These are phyloP conservation scores for Lepetodrilus schrolli DNA, from an alignment of 2,888 invertebrate species.

Conservation along the genomic window DNA sequence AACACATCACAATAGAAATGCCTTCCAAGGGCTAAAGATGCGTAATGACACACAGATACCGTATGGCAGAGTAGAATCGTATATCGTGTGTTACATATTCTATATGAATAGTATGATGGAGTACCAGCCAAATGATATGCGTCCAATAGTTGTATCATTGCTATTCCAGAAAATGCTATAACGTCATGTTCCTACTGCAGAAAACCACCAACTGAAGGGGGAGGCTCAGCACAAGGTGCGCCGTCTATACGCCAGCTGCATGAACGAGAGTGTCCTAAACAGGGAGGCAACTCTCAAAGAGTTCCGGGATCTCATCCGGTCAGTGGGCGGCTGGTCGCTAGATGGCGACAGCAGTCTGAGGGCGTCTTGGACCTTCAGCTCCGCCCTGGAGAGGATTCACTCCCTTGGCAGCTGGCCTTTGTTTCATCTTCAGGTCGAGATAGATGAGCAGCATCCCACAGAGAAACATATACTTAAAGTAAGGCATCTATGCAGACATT, in stretches of 20 bases:
- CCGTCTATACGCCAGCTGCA: slow-evolving; percentile 61
- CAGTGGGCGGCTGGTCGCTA: slow-evolving; percentile 49
- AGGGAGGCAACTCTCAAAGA: slow-evolving; percentile 47
- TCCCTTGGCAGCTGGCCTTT: slow-evolving; percentile 61
- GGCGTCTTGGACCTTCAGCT: slow-evolving; percentile 41
- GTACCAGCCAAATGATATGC: too few species aligned
- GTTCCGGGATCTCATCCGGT: slow-evolving; percentile 47
- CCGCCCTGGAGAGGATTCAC: slow-evolving; percentile 55
- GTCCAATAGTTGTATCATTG: too few species aligned
- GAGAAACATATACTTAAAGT: slow-evolving; percentile 64
- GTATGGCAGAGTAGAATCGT: too few species aligned
- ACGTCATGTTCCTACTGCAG: slow-evolving; percentile 32
- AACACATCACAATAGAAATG: too few species aligned
- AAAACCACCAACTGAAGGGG: slow-evolving; percentile 42
- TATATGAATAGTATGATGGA: too few species aligned
- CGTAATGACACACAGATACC: too few species aligned
- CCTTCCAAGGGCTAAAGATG: too few species aligned
- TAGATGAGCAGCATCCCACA: slow-evolving; percentile 60
- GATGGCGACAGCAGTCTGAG: slow-evolving; percentile 20
- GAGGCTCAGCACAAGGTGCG: slow-evolving; percentile 52
- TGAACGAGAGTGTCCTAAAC: slow-evolving; percentile 48
- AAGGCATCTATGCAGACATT: too few species aligned
- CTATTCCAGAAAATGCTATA: neutral
- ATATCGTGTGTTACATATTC: too few species aligned
- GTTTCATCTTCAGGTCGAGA: slow-evolving; percentile 59